A percentile compares a stretch with the other conserved stretches of the same genome.
Conservation (phyloP, 1,140 invertebrate genomes). For the Leguminivora glycinivorella region DNA sequence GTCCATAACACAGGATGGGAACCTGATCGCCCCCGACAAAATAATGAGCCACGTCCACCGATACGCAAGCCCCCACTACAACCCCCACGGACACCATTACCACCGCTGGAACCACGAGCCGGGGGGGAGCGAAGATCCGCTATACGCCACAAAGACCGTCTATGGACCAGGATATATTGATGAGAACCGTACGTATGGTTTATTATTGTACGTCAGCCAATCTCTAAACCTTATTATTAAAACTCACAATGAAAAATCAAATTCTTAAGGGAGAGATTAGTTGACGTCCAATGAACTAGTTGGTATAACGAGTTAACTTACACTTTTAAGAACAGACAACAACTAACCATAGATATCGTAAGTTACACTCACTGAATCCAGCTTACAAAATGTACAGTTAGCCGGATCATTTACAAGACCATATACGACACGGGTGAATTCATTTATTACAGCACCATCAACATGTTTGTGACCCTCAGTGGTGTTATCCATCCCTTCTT, state of each 20-base stretch:
- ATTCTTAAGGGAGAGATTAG: conserved; percentile 44
- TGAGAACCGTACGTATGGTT: conserved; percentile 74
- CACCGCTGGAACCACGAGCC: conserved; percentile 73
- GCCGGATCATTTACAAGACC: conserved; percentile 38
- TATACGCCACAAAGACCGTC: conserved; percentile 74
- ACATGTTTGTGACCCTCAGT: conserved; percentile 40
- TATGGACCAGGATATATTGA: conserved; percentile 76
- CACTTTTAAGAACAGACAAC: conserved; percentile 56
- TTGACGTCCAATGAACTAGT: conserved; percentile 45
- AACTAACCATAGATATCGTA: conserved; percentile 78
- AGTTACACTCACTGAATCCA: conserved; percentile 58
- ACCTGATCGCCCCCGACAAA: conserved; percentile 74
- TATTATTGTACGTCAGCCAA: conserved; percentile 50
- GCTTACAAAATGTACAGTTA: conserved; percentile 66
- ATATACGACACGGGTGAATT: conserved; percentile 39
- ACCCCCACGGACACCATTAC: conserved; percentile 68
- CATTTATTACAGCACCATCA: conserved; percentile 41
- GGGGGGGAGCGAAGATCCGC: conserved; percentile 68
- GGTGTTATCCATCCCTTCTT: conserved; percentile 41
- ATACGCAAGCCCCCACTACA: conserved; percentile 73
- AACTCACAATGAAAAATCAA: conserved; percentile 23
- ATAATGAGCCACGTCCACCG: conserved; percentile 72
- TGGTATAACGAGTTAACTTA: conserved; percentile 40
- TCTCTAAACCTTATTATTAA: conserved; percentile 38
- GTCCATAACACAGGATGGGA: conserved; percentile 74